A percentile compares a stretch with the other conserved stretches of the same genome.
Conservation (phyloP, 2,113 vertebrate genomes). For the Sander vitreus region DNA sequence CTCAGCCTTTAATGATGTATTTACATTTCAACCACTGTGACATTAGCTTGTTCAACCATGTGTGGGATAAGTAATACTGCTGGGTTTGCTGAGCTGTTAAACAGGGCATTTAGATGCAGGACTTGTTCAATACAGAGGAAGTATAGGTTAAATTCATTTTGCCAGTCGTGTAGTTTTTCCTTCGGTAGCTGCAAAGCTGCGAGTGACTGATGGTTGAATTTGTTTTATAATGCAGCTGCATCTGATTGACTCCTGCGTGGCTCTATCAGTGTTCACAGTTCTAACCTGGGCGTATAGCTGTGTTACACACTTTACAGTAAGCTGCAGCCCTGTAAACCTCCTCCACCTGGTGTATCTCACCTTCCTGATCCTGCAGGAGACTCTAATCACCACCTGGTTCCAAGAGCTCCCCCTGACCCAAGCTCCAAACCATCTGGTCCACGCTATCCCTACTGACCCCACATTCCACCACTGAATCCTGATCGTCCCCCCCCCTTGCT, state of each 20-base stretch:
- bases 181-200: constrained; percentile 3
- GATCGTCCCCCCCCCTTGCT: constrained; percentile 26
- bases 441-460: constrained; percentile 55
- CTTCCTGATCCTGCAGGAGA: constrained; percentile 51
- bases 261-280: not conserved
- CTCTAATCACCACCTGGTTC: constrained; percentile 60
- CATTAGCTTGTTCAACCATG: constrained; percentile 74
- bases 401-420: constrained; percentile 56
- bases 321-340: constrained; percentile 36
- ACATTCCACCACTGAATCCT: constrained; percentile 33
- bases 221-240: not conserved
- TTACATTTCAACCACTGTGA: constrained; percentile 74
- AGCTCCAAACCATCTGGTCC: constrained; percentile 66
- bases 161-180: constrained; percentile 13
- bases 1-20: constrained; percentile 72
- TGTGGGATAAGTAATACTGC: constrained; percentile 73
- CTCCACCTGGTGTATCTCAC: constrained; percentile 61
- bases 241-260: constrained; percentile 9
- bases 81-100: constrained; percentile 77
- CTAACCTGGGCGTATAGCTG: not conserved
- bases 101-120: constrained; percentile 72
- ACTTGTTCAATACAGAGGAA: constrained; percentile 61
- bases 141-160: constrained; percentile 68
- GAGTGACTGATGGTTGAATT: constrained; percentile 3
- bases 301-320: constrained; percentile 8